Conservation (phyloP, 2,113 vertebrate species). For the Tyrannus savana region DNA sequence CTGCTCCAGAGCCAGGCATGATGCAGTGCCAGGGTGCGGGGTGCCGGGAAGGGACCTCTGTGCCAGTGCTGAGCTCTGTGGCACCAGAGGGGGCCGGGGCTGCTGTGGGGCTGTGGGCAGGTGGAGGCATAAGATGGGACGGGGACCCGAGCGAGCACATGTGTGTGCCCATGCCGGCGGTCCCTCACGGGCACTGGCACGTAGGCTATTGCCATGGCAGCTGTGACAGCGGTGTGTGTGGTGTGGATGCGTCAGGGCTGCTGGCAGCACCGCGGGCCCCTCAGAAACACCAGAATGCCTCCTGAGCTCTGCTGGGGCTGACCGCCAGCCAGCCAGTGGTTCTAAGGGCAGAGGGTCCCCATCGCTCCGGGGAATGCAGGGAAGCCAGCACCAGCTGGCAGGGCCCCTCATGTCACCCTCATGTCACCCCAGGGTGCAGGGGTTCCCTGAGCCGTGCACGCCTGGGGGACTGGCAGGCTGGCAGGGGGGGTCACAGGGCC, state of each 20-base stretch:
- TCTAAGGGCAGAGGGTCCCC: background rate
- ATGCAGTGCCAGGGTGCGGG: fast-evolving
- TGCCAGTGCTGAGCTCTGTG: fast-evolving
- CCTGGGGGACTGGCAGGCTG: background rate
- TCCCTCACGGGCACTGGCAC: background rate
- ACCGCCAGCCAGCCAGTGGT: fast-evolving
- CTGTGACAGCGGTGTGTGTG: background rate
- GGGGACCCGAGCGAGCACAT: fast-evolving
- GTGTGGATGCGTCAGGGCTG: background rate
- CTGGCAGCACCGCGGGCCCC: background rate
- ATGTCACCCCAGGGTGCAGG: fast-evolving
- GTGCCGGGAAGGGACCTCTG: background rate
- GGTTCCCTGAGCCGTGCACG: background rate
- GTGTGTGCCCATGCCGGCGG: fast-evolving
- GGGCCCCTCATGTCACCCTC: background rate
- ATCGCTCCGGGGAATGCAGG: fast-evolving
- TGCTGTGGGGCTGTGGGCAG: fast-evolving
- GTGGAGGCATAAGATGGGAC: background rate
- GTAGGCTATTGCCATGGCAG: background rate
- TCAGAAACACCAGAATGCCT: background rate
- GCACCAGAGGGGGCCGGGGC: background rate
- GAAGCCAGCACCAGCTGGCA: fast-evolving
- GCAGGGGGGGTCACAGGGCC: background rate
- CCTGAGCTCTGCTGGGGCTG: background rate
- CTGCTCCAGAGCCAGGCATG: fast-evolving